A percentile compares a stretch with the other conserved stretches of the same genome.
Conservation (phyloP, 2,113 vertebrate species). For the Mus spicilegus region DNA sequence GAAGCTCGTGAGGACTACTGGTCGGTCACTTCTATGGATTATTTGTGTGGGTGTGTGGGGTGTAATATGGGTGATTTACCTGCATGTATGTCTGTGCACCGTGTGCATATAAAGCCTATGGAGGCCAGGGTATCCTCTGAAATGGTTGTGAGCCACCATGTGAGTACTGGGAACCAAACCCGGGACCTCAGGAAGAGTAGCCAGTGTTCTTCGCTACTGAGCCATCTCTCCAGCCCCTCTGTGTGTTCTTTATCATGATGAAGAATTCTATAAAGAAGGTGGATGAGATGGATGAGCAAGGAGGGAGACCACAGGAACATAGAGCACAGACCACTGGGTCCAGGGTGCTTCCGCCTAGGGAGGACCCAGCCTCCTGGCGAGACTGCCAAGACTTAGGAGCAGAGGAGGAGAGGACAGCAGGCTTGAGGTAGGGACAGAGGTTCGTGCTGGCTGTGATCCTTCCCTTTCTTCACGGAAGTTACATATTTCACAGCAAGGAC, state of each 20-base stretch:
- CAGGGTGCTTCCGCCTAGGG: neutral
- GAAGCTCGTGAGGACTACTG: neutral
- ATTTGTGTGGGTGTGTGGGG: neutral
- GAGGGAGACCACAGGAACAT: neutral
- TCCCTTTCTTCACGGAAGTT: neutral
- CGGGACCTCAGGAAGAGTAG: neutral
- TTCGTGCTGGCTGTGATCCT: neutral
- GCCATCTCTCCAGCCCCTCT: neutral
- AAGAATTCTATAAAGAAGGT: neutral
- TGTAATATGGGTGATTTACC: neutral
- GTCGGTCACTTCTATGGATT: neutral
- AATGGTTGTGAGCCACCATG: neutral
- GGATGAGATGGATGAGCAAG: neutral
- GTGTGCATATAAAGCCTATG: neutral
- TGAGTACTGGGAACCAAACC: neutral
- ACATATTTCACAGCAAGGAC: neutral
- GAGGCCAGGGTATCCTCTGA: neutral
- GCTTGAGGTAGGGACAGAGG: too few species aligned
- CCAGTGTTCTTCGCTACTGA: neutral
- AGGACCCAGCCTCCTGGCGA: neutral
- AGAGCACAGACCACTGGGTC: neutral
- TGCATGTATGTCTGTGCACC: neutral
- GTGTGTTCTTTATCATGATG: slow-evolving; percentile 5
- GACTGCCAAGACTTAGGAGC: neutral
- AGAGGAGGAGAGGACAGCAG: neutral